Percentiles rank a stretch among this genome's conserved stretches.
phyloP scores from a whole-genome alignment of 2,888 invertebrate species.

The Mesochorus sp. region DNA sequence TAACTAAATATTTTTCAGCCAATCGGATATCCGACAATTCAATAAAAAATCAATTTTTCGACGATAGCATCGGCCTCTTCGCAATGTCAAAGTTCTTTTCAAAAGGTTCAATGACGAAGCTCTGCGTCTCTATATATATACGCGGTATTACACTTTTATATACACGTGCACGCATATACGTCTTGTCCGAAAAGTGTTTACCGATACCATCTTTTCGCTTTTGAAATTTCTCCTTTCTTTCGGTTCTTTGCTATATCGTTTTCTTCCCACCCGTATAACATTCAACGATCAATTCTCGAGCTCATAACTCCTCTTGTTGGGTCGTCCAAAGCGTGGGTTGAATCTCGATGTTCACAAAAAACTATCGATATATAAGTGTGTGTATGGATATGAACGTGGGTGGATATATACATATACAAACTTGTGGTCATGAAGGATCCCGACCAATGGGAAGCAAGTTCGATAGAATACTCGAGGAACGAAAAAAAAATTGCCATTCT shows the following conservation, averaged over 20 bases:
- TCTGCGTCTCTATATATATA: too few relatives aligned
- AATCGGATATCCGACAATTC: too few relatives aligned
- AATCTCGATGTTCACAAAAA: constrained; percentile 28
- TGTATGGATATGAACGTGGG: too few relatives aligned
- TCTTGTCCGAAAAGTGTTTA: constrained; percentile 32
- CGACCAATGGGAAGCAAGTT: constrained; percentile 37
- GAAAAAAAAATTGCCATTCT: constrained; percentile 18
- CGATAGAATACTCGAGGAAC: constrained; percentile 5
- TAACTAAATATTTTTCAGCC: too few relatives aligned
- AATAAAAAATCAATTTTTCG: too few relatives aligned
- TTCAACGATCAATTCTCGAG: constrained; percentile 41
- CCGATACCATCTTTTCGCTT: not conserved
- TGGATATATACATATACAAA: constrained; percentile 2
- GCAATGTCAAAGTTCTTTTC: too few relatives aligned
- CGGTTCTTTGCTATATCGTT: constrained; percentile 26
- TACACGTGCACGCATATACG: too few relatives aligned
- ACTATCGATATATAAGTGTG: too few relatives aligned
- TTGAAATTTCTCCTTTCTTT: not conserved
- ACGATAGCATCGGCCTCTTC: too few relatives aligned
- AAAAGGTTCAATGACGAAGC: too few relatives aligned
- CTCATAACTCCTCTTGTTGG: constrained; percentile 42
- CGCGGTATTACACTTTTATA: too few relatives aligned
- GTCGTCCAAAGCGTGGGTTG: constrained; percentile 30
- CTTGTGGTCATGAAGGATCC: not conserved
- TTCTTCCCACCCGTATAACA: constrained; percentile 28